These are phyloP conservation scores for Oryzias dopingdopingensis DNA, from an alignment of 2,797 vertebrate species.

Conservation along the genomic window DNA sequence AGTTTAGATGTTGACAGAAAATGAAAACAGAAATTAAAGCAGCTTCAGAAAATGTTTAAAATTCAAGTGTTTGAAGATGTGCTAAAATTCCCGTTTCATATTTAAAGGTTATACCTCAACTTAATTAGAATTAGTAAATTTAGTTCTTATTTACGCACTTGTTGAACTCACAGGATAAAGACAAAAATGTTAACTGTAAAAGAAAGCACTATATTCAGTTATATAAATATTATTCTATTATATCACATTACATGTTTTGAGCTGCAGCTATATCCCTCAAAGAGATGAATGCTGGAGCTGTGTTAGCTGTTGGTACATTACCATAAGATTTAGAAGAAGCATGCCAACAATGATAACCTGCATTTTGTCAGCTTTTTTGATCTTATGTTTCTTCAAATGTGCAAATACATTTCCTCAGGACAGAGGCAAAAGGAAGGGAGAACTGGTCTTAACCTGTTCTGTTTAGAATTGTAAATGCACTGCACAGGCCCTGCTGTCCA, in stretches of 20 bases:
- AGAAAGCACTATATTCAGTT: background rate
- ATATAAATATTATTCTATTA: conserved; percentile 10
- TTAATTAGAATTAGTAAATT: background rate
- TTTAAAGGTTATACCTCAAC: conserved; percentile 7
- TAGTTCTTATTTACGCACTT: background rate
- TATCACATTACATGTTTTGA: conserved; percentile 18
- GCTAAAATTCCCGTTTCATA: conserved; percentile 4
- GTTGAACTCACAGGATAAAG: background rate
- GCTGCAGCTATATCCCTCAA: conserved; percentile 16
- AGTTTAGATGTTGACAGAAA: too few relatives aligned
- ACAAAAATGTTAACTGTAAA: conserved; percentile 3
- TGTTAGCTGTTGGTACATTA: conserved; percentile 36
- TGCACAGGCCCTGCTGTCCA: conserved; percentile 78
- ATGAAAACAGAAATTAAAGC: too few relatives aligned
- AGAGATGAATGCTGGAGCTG: conserved; percentile 18
- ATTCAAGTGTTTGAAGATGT: conserved; percentile 6
- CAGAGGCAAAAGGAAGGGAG: conserved; percentile 49
- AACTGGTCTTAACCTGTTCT: conserved; percentile 64
- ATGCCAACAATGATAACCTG: conserved; percentile 65
- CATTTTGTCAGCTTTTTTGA: conserved; percentile 58
- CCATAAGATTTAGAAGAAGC: conserved; percentile 55
- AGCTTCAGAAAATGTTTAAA: too few relatives aligned
- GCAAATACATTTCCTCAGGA: conserved; percentile 67
- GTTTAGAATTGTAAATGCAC: conserved; percentile 83
- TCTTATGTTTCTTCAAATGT: conserved; percentile 62